Conservation (phyloP, 2,888 invertebrate genomes). For the Oscheius sp. region DNA sequence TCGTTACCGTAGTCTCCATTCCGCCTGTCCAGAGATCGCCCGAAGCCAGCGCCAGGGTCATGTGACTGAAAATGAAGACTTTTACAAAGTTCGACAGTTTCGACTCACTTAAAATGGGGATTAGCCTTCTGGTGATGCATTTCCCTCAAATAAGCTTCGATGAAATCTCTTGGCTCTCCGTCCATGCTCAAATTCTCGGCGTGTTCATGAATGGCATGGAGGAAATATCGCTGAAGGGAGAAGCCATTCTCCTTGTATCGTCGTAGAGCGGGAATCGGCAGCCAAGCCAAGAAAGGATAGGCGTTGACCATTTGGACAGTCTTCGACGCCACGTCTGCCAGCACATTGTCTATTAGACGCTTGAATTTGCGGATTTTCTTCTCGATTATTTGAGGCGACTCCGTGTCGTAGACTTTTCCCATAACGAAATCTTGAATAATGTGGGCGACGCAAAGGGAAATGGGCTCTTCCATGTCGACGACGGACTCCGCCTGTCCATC, state of each 20-base stretch:
- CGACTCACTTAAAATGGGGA: constrained; percentile 24
- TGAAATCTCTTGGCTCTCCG: constrained; percentile 60
- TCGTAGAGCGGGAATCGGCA: constrained; percentile 51
- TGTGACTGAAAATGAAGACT: constrained; percentile 49
- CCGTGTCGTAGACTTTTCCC: constrained; percentile 62
- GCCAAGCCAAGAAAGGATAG: constrained; percentile 58
- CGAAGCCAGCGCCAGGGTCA: constrained; percentile 62
- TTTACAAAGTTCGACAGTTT: not conserved
- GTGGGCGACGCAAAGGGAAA: constrained; percentile 69
- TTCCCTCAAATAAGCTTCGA: constrained; percentile 61
- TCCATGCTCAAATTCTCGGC: constrained; percentile 36
- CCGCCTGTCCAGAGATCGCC: constrained; percentile 73
- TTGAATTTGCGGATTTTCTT: constrained; percentile 62
- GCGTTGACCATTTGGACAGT: constrained; percentile 63
- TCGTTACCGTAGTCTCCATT: constrained; percentile 71
- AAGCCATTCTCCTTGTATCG: constrained; percentile 66
- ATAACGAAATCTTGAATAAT: constrained; percentile 72
- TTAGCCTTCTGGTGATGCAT: constrained; percentile 37
- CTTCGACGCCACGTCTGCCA: constrained; percentile 53
- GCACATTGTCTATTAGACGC: constrained; percentile 53
- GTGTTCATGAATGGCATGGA: constrained; percentile 33
- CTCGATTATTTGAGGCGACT: constrained; percentile 66
- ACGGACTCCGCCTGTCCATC: constrained; percentile 21
- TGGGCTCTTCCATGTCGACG: constrained; percentile 57
- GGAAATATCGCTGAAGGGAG: constrained; percentile 55